These are phyloP conservation scores for Lethenteron camtschaticum DNA, from an alignment of 2,113 vertebrate genomes.

Conservation along the genomic window DNA sequence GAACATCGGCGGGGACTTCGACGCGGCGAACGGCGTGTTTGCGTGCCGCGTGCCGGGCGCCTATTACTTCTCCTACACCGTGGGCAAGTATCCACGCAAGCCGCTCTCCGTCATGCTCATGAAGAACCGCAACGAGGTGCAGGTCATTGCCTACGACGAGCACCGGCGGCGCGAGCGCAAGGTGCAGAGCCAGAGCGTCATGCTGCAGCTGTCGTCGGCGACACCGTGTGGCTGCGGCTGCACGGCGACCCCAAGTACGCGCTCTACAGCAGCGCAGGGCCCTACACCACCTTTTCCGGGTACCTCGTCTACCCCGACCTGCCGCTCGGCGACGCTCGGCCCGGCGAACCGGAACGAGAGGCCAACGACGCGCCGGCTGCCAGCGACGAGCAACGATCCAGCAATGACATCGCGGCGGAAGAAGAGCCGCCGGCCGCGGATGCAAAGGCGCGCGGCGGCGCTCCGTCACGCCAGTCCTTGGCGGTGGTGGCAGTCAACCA, in stretches of 20 bases:
- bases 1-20: constrained; percentile 32
- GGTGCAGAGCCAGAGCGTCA: constrained; percentile 33
- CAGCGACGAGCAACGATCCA: too few relatives aligned
- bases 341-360: constrained; percentile 3
- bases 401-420: too few relatives aligned
- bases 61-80: constrained; percentile 34
- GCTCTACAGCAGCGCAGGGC: constrained; percentile 29
- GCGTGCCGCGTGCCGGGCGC: constrained; percentile 28
- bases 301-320: constrained; percentile 31
- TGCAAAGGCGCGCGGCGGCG: too few relatives aligned
- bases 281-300: constrained; percentile 36
- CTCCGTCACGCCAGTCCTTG: too few relatives aligned
- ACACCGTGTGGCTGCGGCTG: constrained; percentile 29
- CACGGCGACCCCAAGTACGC: constrained; percentile 26
- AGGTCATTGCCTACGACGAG: constrained; percentile 30
- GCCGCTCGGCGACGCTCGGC: constrained; percentile 22
- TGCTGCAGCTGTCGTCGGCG: constrained; percentile 27
- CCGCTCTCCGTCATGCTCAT: constrained; percentile 35
- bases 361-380: too few relatives aligned
- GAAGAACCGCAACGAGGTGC: constrained; percentile 34
- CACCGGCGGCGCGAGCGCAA: constrained; percentile 27
- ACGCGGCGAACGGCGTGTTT: constrained; percentile 25
- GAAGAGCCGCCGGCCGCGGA: too few relatives aligned
- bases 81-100: constrained; percentile 35
- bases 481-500: constrained; percentile 4